A percentile compares a stretch with the other conserved stretches of the same genome.
These are phyloP conservation scores for Cerceris ruficornis DNA, from an alignment of 2,888 invertebrate genomes.

Conservation along the genomic window DNA sequence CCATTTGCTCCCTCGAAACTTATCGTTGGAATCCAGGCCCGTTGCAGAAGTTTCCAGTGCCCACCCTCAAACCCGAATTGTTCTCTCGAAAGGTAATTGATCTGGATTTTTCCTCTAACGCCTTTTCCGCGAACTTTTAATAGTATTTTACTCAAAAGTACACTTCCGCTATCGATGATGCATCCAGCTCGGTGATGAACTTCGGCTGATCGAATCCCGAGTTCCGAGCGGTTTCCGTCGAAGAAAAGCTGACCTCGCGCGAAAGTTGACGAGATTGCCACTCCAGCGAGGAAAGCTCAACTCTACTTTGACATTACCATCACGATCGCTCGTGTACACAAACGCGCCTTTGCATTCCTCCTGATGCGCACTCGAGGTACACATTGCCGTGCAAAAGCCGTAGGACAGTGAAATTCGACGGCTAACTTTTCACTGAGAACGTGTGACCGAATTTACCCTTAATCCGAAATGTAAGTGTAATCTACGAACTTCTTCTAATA, in stretches of 20 bases:
- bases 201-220: slow-evolving; percentile 36
- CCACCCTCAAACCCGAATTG: slow-evolving; percentile 50
- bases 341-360: too few relatives aligned
- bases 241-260: slow-evolving; percentile 8
- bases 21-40: slow-evolving; percentile 38
- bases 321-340: not conserved
- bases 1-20: slow-evolving; percentile 54
- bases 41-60: slow-evolving; percentile 38
- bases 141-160: slow-evolving; percentile 60
- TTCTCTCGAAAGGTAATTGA: slow-evolving; percentile 65
- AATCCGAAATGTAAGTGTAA: too few relatives aligned
- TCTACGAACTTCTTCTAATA: too few relatives aligned
- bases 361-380: too few relatives aligned
- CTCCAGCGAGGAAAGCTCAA: not conserved
- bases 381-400: too few relatives aligned
- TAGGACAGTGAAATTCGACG: too few relatives aligned
- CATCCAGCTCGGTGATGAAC: slow-evolving; percentile 16
- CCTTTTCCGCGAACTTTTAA: slow-evolving; percentile 61
- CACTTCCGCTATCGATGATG: slow-evolving; percentile 26
- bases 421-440: too few relatives aligned
- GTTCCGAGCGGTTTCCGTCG: slow-evolving; percentile 15
- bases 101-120: slow-evolving; percentile 56
- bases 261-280: slow-evolving; percentile 31
- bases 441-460: too few relatives aligned
- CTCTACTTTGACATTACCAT: not conserved